Percentiles rank a stretch among this genome's conserved stretches.
These are phyloP conservation scores for Coturnix japonica DNA, from an alignment of 2,113 vertebrate species.

Conservation along the genomic window DNA sequence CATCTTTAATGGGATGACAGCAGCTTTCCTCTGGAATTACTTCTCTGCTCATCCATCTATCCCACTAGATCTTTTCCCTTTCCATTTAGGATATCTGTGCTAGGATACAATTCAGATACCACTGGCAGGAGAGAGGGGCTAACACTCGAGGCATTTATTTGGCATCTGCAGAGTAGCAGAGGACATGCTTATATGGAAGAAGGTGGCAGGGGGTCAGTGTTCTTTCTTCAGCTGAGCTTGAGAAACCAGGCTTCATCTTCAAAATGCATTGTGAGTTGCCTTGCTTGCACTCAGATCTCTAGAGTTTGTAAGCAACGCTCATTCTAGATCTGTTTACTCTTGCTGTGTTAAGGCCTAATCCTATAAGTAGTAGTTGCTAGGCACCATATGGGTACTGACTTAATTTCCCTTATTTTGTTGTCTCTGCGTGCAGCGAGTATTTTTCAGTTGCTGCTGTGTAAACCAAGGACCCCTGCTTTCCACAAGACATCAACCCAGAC, in stretches of 20 bases:
- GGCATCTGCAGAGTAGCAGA: background rate
- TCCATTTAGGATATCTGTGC: background rate
- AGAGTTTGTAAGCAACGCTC: background rate
- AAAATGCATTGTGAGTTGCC: background rate
- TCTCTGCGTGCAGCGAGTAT: background rate
- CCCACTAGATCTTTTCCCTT: conserved; percentile 34
- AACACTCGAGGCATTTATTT: background rate
- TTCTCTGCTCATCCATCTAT: conserved; percentile 70
- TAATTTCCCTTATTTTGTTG: background rate
- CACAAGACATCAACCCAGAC: background rate
- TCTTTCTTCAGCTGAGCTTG: background rate
- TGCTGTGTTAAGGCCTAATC: background rate
- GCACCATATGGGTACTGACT: background rate
- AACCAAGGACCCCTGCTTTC: background rate
- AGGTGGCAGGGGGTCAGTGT: background rate
- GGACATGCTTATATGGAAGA: background rate
- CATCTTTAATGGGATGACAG: conserved; percentile 75
- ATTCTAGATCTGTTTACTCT: background rate
- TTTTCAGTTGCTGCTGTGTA: conserved; percentile 6
- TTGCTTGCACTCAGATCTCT: background rate
- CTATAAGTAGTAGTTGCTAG: background rate
- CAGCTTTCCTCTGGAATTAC: conserved; percentile 72
- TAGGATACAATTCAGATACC: background rate
- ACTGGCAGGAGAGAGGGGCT: background rate
- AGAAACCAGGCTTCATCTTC: background rate